A percentile compares a stretch with the other conserved stretches of the same genome.
Conservation (phyloP, 2,113 vertebrate species). For the Eretmochelys imbricata region DNA sequence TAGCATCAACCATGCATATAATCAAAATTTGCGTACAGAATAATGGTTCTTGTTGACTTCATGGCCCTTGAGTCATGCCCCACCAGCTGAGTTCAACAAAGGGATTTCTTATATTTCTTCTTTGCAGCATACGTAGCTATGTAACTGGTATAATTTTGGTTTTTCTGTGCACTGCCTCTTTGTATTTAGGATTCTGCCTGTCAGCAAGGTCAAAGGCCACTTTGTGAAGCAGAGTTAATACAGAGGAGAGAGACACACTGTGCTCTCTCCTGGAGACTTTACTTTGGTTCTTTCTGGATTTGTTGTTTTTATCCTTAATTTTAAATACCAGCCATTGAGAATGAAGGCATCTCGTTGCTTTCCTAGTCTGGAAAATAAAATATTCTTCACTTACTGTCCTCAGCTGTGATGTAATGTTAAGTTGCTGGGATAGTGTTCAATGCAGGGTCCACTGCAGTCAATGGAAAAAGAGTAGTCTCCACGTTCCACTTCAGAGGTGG, state of each 20-base stretch:
- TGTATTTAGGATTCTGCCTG: background rate
- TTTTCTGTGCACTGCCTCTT: background rate
- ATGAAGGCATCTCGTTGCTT: conserved; percentile 59
- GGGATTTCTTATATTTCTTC: background rate
- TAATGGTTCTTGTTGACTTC: background rate
- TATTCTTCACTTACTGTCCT: conserved; percentile 63
- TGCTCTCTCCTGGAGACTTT: conserved; percentile 18
- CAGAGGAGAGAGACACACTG: conserved; percentile 26
- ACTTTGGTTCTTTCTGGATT: conserved; percentile 64
- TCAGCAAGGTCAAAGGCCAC: conserved; percentile 43
- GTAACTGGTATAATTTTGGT: background rate
- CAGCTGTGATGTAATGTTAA: conserved; percentile 74
- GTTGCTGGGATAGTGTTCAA: conserved; percentile 66
- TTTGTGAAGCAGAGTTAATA: conserved; percentile 47
- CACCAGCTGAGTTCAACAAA: background rate
- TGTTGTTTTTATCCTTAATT: conserved; percentile 65
- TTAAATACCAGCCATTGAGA: conserved; percentile 36
- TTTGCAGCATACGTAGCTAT: background rate
- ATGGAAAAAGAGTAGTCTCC: conserved; percentile 34
- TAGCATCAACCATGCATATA: background rate
- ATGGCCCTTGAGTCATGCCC: background rate
- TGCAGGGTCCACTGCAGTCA: conserved; percentile 19
- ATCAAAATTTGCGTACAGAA: background rate
- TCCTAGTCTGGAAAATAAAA: conserved; percentile 69
- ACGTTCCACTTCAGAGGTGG: background rate